Conservation (phyloP, 1,140 invertebrate genomes). For the Drosophila aff. region DNA sequence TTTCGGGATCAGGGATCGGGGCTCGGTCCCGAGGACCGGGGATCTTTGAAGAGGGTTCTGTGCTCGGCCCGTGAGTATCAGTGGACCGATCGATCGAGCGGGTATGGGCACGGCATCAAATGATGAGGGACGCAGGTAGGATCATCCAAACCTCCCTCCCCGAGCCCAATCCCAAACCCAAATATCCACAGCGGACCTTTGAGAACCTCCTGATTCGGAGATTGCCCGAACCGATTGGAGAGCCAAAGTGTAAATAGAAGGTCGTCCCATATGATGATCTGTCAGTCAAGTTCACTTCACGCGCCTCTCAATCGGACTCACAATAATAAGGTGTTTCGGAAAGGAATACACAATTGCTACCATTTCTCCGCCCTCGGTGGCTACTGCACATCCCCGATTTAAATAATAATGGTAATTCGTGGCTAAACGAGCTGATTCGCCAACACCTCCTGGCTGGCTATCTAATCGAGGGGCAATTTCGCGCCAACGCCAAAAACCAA, state of each 20-base stretch:
- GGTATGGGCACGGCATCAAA: conserved; percentile 44
- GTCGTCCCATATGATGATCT: conserved; percentile 13
- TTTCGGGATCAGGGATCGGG: conserved; percentile 5
- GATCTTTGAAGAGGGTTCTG: conserved; percentile 72
- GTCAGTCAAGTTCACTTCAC: conserved; percentile 33
- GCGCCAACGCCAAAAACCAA: conserved; percentile 33
- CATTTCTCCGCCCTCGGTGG: conserved; percentile 32
- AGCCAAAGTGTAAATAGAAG: conserved; percentile 39
- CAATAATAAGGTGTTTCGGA: conserved; percentile 22
- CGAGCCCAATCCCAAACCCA: not conserved
- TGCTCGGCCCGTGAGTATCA: conserved; percentile 58
- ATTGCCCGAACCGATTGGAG: conserved; percentile 6
- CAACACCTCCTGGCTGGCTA: conserved; percentile 76
- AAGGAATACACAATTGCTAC: conserved; percentile 22
- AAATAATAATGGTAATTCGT: conserved; percentile 83
- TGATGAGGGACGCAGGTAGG: conserved; percentile 75
- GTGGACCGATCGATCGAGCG: conserved; percentile 67
- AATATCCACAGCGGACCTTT: conserved; percentile 62
- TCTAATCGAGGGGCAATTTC: conserved; percentile 81
- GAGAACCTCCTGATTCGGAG: conserved; percentile 3
- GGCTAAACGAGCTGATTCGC: conserved; percentile 72
- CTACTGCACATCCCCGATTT: conserved; percentile 57
- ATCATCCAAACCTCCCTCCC: conserved; percentile 24
- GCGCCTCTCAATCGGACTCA: conserved; percentile 10
- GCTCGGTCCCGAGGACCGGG: conserved; percentile 20